Conservation (phyloP, 2,113 vertebrate species). For the Tapirus terrestris region DNA sequence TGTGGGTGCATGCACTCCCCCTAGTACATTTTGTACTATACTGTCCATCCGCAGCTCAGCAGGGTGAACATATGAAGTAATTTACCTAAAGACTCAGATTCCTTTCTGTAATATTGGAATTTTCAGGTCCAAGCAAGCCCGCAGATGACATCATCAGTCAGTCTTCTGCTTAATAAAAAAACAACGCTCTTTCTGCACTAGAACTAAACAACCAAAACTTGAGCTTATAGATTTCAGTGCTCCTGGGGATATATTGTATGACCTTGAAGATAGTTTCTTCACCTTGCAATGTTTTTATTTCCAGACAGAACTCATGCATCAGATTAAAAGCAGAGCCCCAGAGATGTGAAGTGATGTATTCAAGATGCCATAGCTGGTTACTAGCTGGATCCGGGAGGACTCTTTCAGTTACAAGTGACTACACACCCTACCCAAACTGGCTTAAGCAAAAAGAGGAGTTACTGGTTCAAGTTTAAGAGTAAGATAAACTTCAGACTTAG, state of each 20-base stretch:
- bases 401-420: neutral
- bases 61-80: constrained; percentile 20
- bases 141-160: constrained; percentile 20
- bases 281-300: neutral
- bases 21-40: neutral
- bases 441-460: neutral
- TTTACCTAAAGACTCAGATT: constrained; percentile 59
- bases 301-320: neutral
- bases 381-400: neutral
- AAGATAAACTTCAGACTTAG: neutral
- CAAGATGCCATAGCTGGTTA: neutral
- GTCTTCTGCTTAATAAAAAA: constrained; percentile 57
- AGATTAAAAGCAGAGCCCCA: constrained; percentile 1
- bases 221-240: neutral
- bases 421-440: neutral
- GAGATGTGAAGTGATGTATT: neutral
- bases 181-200: constrained; percentile 21
- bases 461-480: neutral
- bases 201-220: constrained; percentile 25
- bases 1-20: neutral
- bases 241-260: neutral
- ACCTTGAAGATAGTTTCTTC: neutral
- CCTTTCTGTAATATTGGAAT: constrained; percentile 59
- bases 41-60: constrained; percentile 58
- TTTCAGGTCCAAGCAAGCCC: constrained; percentile 56